Percentiles rank a stretch among this genome's conserved stretches.
phyloP scores from a whole-genome alignment of 64 coral and sea anemone genomes.

The Anthopleura sola region DNA sequence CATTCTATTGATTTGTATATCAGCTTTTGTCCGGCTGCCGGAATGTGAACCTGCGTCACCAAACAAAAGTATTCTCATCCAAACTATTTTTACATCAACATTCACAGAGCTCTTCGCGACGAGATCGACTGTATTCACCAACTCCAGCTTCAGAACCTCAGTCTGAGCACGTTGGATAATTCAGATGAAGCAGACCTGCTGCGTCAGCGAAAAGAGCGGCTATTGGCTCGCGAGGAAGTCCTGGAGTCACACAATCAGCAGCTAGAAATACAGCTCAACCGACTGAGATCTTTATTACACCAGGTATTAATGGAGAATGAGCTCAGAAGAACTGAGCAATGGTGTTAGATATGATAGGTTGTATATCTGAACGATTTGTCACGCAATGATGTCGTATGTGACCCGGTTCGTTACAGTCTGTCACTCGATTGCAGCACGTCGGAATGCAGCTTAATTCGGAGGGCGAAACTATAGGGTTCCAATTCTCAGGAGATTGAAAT shows the following conservation, averaged over 20 bases:
- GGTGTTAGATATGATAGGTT: slow-evolving; percentile 25
- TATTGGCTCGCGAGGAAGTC: slow-evolving; percentile 83
- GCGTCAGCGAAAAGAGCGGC: slow-evolving; percentile 60
- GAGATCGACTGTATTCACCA: slow-evolving; percentile 73
- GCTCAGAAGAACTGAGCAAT: slow-evolving; percentile 43
- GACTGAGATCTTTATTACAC: slow-evolving; percentile 61
- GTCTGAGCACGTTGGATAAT: slow-evolving; percentile 27
- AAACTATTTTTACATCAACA: too few species aligned
- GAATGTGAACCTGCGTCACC: too few species aligned
- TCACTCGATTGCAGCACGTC: too few species aligned
- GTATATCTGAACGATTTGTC: background rate
- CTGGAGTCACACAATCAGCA: slow-evolving; percentile 91
- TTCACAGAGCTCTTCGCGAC: slow-evolving; percentile 15
- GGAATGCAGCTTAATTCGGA: too few species aligned
- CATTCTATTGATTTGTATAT: too few species aligned
- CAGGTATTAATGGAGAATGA: slow-evolving; percentile 81
- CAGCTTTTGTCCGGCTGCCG: too few species aligned
- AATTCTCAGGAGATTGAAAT: too few species aligned
- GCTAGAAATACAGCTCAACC: slow-evolving; percentile 82
- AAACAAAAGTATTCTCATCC: too few species aligned
- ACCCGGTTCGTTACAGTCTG: background rate
- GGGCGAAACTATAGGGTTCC: too few species aligned
- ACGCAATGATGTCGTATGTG: background rate
- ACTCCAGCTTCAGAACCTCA: slow-evolving; percentile 40
- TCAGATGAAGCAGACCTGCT: slow-evolving; percentile 45